These are phyloP conservation scores for Mus minutoides DNA, from an alignment of 2,797 vertebrate species.

Conservation along the genomic window DNA sequence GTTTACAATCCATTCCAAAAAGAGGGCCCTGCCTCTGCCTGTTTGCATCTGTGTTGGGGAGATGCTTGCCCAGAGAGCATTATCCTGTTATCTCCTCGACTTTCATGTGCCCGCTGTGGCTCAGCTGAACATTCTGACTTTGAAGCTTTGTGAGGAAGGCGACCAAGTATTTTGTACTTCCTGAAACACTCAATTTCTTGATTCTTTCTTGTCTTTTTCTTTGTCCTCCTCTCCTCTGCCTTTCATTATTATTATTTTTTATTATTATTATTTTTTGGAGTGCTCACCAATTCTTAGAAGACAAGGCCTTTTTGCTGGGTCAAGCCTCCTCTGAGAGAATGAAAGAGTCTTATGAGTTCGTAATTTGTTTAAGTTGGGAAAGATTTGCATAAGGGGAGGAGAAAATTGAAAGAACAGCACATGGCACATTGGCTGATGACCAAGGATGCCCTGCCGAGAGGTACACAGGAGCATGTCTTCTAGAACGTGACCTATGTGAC, in stretches of 20 bases:
- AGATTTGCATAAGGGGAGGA: neutral
- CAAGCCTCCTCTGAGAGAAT: neutral
- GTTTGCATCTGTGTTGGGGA: constrained; percentile 37
- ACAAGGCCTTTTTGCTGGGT: neutral
- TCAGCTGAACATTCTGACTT: constrained; percentile 65
- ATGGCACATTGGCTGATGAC: neutral
- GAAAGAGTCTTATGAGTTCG: neutral
- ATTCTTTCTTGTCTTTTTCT: neutral
- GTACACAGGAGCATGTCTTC: neutral
- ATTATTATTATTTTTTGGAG: neutral
- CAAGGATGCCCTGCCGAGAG: neutral
- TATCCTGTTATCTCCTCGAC: constrained; percentile 29
- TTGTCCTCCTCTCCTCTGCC: neutral
- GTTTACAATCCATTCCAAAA: constrained; percentile 66
- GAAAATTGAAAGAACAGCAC: neutral
- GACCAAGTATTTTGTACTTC: constrained; percentile 54
- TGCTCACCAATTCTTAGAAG: neutral
- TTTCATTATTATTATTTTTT: neutral
- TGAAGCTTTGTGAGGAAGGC: constrained; percentile 64
- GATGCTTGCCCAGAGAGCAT: constrained; percentile 10
- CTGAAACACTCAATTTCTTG: constrained; percentile 11
- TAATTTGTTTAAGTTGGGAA: neutral
- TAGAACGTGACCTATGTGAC: neutral
- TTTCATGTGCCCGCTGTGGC: constrained; percentile 59
- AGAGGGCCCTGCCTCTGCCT: constrained; percentile 18